Evolutionary conservation across 2,888 invertebrate genomes (phyloP), one percentile per base, ranked within the genome.

Genomic region (Strigamia maritima): DNA sequence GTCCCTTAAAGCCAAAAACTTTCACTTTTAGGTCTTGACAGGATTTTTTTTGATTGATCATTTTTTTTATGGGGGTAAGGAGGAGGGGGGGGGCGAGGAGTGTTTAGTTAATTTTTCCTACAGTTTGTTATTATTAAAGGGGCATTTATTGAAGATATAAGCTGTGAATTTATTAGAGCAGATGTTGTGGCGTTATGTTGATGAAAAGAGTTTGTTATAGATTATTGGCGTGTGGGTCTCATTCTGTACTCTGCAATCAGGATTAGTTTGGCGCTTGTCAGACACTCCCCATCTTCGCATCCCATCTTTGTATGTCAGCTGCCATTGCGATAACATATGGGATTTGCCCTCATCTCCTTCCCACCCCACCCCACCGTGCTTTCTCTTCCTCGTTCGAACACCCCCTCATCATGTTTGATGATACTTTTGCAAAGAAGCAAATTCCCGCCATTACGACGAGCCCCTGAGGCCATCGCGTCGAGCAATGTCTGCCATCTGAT

Each of bases 261-360:
- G 65, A 65, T 65, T 65, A 65, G 22, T 65, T 65, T 65, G 65
- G 65, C 65, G 65, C 65, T 65, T 65, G 65, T 65, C 65, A 65
- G 65, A 65, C 65, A 65, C 65, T 65, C 65, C 65, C 65, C 65
- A 65, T 65, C 60, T 22, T 60, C 65, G 10, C 49, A 49, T 49
- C 49, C 49, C 49, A n/a, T n/a, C n/a, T 49, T 49, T 49, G 49
- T 49, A 16, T 65, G 65, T 65, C 65, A 65, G 65, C 65, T 65
- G 65, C 65, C 65, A 65, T 65, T 26, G 65, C 10, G 65, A 24
- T 65, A 65, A 65, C 65, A 65, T 24, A 65, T 65, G 65, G 65
- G 65, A 65, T 65, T 65, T 65, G 28, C 26, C 26, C 26, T 2
- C 10, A 4, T 24, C 24, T 24, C 24, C 4, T 24, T 2, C n/a